phyloP scores from a whole-genome alignment of 2,113 vertebrate species.

The Apaloderma vittatum region DNA sequence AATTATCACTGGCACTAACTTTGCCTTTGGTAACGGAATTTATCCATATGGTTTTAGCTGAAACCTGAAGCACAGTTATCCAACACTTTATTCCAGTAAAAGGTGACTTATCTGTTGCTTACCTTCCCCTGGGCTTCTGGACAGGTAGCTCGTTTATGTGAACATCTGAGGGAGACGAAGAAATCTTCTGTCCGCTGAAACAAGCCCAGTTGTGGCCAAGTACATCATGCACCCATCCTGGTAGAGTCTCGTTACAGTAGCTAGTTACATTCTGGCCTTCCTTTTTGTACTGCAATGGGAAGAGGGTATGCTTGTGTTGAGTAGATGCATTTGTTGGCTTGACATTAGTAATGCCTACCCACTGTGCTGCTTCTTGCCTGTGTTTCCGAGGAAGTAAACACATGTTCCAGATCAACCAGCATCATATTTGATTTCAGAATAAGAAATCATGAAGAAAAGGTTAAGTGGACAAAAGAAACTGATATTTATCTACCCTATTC shows the following conservation, averaged over 20 bases:
- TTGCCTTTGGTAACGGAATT: background rate
- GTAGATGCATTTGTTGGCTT: background rate
- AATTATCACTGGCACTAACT: background rate
- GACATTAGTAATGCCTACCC: background rate
- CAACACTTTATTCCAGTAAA: background rate
- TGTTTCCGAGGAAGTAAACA: background rate
- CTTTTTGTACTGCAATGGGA: slow-evolving; percentile 84
- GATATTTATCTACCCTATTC: background rate
- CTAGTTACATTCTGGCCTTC: slow-evolving; percentile 84
- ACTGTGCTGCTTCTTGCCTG: background rate
- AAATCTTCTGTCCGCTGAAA: slow-evolving; percentile 86
- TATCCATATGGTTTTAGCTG: background rate
- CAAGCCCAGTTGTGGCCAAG: slow-evolving; percentile 95
- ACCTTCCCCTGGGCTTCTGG: slow-evolving; percentile 26
- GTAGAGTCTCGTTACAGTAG: slow-evolving; percentile 92
- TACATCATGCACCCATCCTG: slow-evolving; percentile 94
- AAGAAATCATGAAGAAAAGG: background rate
- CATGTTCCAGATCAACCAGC: background rate
- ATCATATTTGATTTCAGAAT: background rate
- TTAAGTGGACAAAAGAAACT: background rate
- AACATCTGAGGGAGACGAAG: slow-evolving; percentile 43
- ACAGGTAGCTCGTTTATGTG: background rate
- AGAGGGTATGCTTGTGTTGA: background rate
- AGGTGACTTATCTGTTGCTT: background rate
- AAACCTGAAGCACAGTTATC: background rate